Evolutionary conservation across 1,140 invertebrate species (phyloP).

Genomic region (Dendroctonus valens): DNA sequence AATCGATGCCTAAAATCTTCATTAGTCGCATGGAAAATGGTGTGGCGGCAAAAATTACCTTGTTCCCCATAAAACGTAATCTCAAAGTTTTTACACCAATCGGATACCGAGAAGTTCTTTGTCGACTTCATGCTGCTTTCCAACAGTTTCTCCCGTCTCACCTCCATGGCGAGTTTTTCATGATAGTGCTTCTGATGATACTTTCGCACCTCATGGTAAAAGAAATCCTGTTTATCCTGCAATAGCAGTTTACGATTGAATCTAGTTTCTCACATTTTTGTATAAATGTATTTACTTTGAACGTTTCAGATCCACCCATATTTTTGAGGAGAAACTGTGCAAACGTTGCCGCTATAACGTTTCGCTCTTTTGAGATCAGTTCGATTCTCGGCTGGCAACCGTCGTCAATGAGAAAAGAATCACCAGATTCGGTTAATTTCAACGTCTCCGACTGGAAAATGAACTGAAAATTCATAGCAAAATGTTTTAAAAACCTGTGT

Average conservation of each 20-base stretch:
- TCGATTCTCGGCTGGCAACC: slow-evolving; percentile 84
- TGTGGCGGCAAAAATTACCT: slow-evolving; percentile 55
- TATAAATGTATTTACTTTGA: slow-evolving; percentile 57
- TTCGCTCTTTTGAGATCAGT: slow-evolving; percentile 77
- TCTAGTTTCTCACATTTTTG: background rate
- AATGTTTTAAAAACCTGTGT: background rate
- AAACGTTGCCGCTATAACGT: slow-evolving; percentile 90
- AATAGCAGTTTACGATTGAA: slow-evolving; percentile 1
- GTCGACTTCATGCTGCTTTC: slow-evolving; percentile 84
- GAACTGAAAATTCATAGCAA: slow-evolving; percentile 47
- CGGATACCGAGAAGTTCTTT: slow-evolving; percentile 69
- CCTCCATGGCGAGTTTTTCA: slow-evolving; percentile 79
- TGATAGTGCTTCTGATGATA: slow-evolving; percentile 82
- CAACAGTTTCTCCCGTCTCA: slow-evolving; percentile 75
- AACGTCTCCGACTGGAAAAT: slow-evolving; percentile 61
- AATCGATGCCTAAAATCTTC: slow-evolving; percentile 74
- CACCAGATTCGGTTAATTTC: slow-evolving; percentile 49
- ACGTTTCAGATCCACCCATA: slow-evolving; percentile 92
- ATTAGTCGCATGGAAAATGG: background rate
- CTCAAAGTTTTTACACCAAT: slow-evolving; percentile 94
- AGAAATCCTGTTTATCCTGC: slow-evolving; percentile 88
- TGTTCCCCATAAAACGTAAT: slow-evolving; percentile 89
- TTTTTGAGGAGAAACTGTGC: slow-evolving; percentile 91
- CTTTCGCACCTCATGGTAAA: slow-evolving; percentile 89
- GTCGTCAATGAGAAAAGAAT: slow-evolving; percentile 80